Evolutionary conservation across 2,797 vertebrate genomes (phyloP), one percentile per base, ranked within the genome.

Genomic region (Propithecus deckenii): DNA sequence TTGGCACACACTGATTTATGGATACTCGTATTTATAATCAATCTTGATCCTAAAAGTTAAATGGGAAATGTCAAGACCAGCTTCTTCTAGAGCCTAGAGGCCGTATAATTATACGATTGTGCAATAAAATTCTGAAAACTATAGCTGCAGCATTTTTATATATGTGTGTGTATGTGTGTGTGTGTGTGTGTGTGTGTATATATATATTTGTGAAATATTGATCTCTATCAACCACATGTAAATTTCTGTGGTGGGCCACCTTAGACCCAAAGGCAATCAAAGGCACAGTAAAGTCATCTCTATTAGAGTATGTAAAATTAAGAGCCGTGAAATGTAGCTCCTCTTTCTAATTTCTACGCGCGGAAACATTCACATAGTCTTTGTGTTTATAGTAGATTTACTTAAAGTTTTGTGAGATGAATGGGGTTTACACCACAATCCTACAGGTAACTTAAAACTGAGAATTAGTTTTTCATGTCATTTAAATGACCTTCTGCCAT

Each of bases 221-320:
- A 57, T 52, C 52, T 83, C 38, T 55, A 35, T 50, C 63, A 81
- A 71, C 18, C 20, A 81, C 52, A 32, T 52, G 50, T 87, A 48
- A 57, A 52, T 85, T 90, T 95, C 76, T 50, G 96, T 98, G 94
- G 97, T 99, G 99, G 99, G 99, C 85, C 99, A 96, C 98, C 95
- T 98, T 61, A 99, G 99, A 98, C 22, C 86, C 67, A 99, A 99
- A 86, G 99, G 99, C 97, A 99, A 99, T 38, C 97, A 98, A 97
- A 99, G 99, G 48, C 99, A 99, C 99, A 59, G 99, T 99, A 98
- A 99, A 99, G 12, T 98, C 89, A 97, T 95, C 81, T 96, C 59
- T 25, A 55, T 97, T 96, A 23, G n/a, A 61, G 76, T 88, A 15
- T 52, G 9, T 78, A 55, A 75, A 35, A 78, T 86, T 86, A 61